Evolutionary conservation across 2,888 invertebrate species (phyloP).

Genomic region (Autographa pulchrina): DNA sequence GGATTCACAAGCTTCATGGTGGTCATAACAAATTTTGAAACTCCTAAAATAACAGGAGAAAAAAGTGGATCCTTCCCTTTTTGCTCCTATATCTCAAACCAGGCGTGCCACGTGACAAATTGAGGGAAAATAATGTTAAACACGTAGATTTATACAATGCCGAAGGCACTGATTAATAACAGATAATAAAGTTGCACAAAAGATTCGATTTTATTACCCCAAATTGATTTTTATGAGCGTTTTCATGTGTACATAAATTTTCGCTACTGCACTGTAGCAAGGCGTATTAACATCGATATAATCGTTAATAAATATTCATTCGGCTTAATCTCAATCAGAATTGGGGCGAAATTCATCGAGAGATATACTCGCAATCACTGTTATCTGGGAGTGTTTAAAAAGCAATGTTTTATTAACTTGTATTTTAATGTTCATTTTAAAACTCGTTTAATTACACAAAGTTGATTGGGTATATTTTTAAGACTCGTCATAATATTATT

Average conservation of each 20-base stretch:
- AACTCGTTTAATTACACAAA: slow-evolving; percentile 1
- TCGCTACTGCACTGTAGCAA: slow-evolving; percentile 58
- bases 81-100: no score
- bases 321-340: slow-evolving; percentile 33
- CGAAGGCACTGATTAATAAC: slow-evolving; percentile 51
- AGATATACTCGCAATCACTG: slow-evolving; percentile 17
- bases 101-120: no score
- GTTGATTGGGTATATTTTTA: not conserved
- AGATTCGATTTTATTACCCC: slow-evolving; percentile 58
- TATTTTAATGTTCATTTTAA: not conserved
- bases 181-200: slow-evolving; percentile 58
- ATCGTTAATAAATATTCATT: slow-evolving; percentile 43
- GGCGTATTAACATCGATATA: slow-evolving; percentile 51
- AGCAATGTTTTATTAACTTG: slow-evolving; percentile 1
- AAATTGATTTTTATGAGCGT: slow-evolving; percentile 65
- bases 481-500: not conserved
- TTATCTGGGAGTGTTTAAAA: slow-evolving; percentile 16
- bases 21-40: not conserved
- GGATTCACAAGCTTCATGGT: slow-evolving; percentile 1
- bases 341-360: slow-evolving; percentile 18
- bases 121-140: not conserved
- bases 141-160: slow-evolving; percentile 40
- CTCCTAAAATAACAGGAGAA: no score
- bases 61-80: no score
- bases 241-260: slow-evolving; percentile 62